Conservation (phyloP, 2,888 invertebrate species). For the Brachynemurus nebulosus region DNA sequence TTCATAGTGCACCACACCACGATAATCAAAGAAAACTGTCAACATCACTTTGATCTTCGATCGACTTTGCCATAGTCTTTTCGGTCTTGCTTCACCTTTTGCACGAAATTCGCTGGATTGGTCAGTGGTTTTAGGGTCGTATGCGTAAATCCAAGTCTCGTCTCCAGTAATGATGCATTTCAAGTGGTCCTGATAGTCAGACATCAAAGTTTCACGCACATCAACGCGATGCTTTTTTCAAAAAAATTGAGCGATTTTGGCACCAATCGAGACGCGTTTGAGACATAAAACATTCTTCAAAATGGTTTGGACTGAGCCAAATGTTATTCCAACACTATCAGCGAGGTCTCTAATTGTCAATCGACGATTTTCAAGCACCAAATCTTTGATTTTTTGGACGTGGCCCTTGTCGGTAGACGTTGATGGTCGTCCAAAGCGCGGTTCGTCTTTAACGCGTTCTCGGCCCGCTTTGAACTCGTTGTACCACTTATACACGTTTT, state of each 20-base stretch:
- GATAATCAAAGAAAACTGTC: neutral
- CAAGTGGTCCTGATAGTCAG: no score
- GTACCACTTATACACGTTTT: neutral
- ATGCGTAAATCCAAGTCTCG: neutral
- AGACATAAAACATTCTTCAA: no score
- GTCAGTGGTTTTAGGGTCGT: neutral
- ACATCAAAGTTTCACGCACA: no score
- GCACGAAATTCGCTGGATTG: neutral
- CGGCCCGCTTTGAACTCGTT: neutral
- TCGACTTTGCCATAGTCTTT: neutral
- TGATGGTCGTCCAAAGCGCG: neutral
- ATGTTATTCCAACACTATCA: no score
- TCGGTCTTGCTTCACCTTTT: neutral
- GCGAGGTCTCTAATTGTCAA: neutral
- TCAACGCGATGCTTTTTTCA: no score
- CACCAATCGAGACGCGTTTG: neutral
- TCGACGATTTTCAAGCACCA: neutral
- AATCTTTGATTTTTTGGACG: neutral
- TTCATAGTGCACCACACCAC: constrained; percentile 8
- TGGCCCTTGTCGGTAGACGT: neutral
- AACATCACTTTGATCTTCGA: neutral
- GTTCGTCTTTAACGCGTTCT: neutral
- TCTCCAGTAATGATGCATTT: no score
- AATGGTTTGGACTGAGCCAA: no score
- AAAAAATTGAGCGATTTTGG: neutral